Evolutionary conservation across 2,888 invertebrate genomes (phyloP).

Genomic region (Volucella inanis): DNA sequence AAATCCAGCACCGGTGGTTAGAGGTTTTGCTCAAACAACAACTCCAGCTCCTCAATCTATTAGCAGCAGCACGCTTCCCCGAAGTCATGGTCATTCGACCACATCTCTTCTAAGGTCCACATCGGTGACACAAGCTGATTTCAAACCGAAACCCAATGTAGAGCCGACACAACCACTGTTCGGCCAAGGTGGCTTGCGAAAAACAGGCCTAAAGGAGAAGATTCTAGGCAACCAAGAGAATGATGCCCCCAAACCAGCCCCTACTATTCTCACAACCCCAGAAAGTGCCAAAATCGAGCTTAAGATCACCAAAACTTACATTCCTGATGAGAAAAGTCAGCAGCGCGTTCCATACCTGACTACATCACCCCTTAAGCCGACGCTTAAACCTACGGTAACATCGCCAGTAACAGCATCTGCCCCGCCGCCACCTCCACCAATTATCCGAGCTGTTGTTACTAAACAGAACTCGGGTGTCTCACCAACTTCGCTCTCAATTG

Average conservation of each 20-base stretch:
- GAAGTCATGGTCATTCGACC: conserved; percentile 61
- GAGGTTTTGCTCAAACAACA: conserved; percentile 79
- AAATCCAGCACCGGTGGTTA: conserved; percentile 79
- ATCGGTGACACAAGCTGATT: conserved; percentile 43
- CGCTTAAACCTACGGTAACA: background rate
- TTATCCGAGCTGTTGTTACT: conserved; percentile 74
- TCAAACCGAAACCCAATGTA: conserved; percentile 36
- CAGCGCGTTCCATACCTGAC: no score
- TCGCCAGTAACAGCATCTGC: conserved; percentile 25
- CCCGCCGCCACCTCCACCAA: conserved; percentile 60
- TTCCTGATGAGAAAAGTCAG: conserved; percentile 56
- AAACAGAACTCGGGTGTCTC: conserved; percentile 71
- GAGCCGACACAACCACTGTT: conserved; percentile 78
- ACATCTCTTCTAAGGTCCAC: conserved; percentile 59
- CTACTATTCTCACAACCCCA: conserved; percentile 50
- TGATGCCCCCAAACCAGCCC: conserved; percentile 62
- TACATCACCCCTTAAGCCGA: background rate
- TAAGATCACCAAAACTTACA: conserved; percentile 71
- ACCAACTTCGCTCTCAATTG: conserved; percentile 78
- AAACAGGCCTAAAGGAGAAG: conserved; percentile 83
- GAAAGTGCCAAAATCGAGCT: conserved; percentile 78
- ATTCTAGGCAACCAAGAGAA: conserved; percentile 79
- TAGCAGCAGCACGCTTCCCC: conserved; percentile 27
- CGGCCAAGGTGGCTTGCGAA: conserved; percentile 83
- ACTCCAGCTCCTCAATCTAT: conserved; percentile 36